Percentiles rank a stretch among this genome's conserved stretches.
phyloP scores from a whole-genome alignment of 2,888 invertebrate species.

The Hipparchia sbordonii region DNA sequence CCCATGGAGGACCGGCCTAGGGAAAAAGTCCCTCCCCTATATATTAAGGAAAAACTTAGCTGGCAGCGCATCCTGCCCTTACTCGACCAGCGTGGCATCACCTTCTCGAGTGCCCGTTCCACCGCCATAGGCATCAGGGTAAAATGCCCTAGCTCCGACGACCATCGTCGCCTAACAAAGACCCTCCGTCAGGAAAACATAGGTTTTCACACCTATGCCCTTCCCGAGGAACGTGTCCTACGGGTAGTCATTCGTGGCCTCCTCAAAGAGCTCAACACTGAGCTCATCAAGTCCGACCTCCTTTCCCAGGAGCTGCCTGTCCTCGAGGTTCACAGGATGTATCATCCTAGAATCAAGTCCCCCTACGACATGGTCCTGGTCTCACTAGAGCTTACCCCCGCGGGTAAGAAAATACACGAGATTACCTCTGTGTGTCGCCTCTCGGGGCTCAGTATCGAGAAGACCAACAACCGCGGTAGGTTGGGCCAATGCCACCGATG shows the following conservation, averaged over 20 bases:
- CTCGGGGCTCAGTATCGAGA: neutral
- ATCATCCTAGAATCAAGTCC: neutral
- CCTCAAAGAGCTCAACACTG: neutral
- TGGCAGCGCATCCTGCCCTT: neutral
- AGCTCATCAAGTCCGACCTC: neutral
- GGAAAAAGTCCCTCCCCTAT: neutral
- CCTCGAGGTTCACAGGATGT: constrained; percentile 11
- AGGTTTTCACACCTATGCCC: constrained; percentile 10
- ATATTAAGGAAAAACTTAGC: neutral
- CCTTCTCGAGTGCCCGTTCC: neutral
- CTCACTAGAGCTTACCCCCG: neutral
- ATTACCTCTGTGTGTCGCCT: neutral
- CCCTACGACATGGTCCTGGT: constrained; percentile 8
- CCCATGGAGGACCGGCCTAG: neutral
- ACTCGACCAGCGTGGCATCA: neutral
- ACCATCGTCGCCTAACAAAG: neutral
- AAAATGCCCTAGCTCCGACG: neutral
- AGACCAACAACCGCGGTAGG: constrained; percentile 5
- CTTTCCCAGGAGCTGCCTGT: constrained; percentile 7
- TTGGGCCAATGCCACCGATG: neutral
- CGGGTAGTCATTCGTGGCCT: constrained; percentile 5
- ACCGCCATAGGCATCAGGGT: constrained; percentile 8
- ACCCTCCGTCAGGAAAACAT: neutral
- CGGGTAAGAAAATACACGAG: neutral
- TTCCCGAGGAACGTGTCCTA: constrained; percentile 18